Base-by-base conservation (phyloP, 2,797 vertebrate genomes). In the Euphonia xanthogaster region DNA sequence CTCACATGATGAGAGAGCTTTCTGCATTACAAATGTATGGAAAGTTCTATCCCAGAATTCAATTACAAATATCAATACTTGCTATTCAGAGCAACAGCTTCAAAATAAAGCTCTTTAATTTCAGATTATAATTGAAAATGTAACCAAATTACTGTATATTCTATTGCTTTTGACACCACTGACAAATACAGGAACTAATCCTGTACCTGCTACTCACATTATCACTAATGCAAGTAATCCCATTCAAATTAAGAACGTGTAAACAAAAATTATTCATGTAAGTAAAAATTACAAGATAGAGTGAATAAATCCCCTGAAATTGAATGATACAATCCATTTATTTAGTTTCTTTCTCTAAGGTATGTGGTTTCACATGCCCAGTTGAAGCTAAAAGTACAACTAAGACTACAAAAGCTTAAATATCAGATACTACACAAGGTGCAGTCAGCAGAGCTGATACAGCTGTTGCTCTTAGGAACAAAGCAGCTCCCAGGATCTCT, bases 1-100 rank as follows among this genome's bases (percentile, higher is more conserved):
- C 78, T 94, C 55, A 95, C 88, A 87, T 98, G 98, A 95, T 97
- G 98, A 68, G 40, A 73, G 66, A 98, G 97, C 98, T 86, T 98
- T 97, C 98, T 98, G 96, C 90, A 96, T 98, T 92, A 94, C 25
- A 96, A 97, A 96, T 98, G 97, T 98, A 92, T 51, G 72, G 86
- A 76, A 96, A 94, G 73, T 73, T 97, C 86, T 63, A 74, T 51
- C 81, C 88, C 73, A 70, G 66, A 95, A 95, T 95, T 81, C 74
- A 96, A 94, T 95, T 96, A 90, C 72, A 97, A 95, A 68, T 94
- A 95, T 73, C 90, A 96, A 90, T 90, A 96, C 58, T 95, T 92
- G 74, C 84, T 91, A 93, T 95, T 97, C 90, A 79, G 66, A 95
- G 60, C 88, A 95, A 88, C 48, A 91, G 51, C 24, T 37, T 53